These are phyloP conservation scores for Pseudococcus longispinus DNA, from an alignment of 2,888 invertebrate species.

Conservation along the genomic window DNA sequence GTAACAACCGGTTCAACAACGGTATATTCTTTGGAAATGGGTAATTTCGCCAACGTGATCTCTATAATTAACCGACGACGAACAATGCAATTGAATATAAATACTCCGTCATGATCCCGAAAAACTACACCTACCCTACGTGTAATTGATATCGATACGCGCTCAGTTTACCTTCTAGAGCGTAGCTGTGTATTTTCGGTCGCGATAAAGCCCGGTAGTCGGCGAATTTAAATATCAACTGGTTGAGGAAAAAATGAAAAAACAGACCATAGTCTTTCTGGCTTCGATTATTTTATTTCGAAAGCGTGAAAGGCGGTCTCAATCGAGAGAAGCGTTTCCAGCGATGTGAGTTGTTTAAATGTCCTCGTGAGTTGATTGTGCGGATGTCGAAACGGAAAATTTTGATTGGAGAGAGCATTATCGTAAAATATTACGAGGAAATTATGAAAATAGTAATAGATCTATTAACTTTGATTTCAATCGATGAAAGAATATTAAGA, in stretches of 20 bases:
- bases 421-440: too few relatives aligned
- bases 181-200: neutral
- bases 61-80: neutral
- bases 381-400: neutral
- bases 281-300: neutral
- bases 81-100: constrained; percentile 1
- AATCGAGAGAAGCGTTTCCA: neutral
- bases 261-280: neutral
- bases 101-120: neutral
- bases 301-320: constrained; percentile 4
- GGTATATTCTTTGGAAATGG: constrained; percentile 11
- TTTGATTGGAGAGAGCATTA: too few relatives aligned
- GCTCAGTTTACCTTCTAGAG: neutral
- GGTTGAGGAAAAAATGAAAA: neutral
- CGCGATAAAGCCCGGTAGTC: neutral
- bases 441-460: too few relatives aligned
- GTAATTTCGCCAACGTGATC: constrained; percentile 8
- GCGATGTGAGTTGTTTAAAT: neutral
- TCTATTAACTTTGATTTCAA: too few relatives aligned
- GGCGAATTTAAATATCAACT: neutral
- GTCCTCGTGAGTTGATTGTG: neutral
- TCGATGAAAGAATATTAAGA: too few relatives aligned
- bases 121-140: neutral
- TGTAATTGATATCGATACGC: neutral
- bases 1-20: constrained; percentile 6